phyloP scores from a whole-genome alignment of 2,113 vertebrate genomes.

The Lycaon pictus region DNA sequence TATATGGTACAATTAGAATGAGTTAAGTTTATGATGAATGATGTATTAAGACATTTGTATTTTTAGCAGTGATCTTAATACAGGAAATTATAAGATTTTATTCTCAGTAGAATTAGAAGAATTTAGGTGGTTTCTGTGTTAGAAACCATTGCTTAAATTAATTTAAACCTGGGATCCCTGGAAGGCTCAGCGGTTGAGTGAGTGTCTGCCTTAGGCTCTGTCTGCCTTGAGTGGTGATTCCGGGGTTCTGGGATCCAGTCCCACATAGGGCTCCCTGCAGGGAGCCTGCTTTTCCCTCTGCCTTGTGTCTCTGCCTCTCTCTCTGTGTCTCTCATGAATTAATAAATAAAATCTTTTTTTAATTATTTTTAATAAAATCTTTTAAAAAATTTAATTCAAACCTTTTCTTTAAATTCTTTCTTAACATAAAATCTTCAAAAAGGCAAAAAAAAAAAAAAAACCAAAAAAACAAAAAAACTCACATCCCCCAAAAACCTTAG shows the following conservation, averaged over 20 bases:
- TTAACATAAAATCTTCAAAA: not conserved
- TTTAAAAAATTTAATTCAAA: not conserved
- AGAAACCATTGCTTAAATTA: not conserved
- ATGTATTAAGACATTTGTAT: not conserved
- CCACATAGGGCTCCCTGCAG: no score
- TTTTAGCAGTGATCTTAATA: not conserved
- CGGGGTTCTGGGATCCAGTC: no score
- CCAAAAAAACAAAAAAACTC: no score
- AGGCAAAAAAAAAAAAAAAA: not conserved
- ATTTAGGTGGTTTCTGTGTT: not conserved
- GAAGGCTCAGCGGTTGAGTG: no score
- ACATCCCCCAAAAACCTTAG: no score
- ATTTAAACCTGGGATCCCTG: not conserved
- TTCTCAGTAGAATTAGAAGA: not conserved
- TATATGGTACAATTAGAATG: not conserved
- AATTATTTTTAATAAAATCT: no score
- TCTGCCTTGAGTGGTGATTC: no score
- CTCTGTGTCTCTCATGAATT: no score
- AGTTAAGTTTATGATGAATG: constrained; percentile 7
- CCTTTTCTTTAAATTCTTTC: not conserved
- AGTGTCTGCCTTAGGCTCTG: no score
- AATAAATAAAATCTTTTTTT: no score
- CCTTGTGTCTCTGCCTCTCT: no score
- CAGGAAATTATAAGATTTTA: not conserved
- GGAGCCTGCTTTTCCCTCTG: no score